Conservation (phyloP, 2,888 invertebrate species). For the Drosophila neonasuta region DNA sequence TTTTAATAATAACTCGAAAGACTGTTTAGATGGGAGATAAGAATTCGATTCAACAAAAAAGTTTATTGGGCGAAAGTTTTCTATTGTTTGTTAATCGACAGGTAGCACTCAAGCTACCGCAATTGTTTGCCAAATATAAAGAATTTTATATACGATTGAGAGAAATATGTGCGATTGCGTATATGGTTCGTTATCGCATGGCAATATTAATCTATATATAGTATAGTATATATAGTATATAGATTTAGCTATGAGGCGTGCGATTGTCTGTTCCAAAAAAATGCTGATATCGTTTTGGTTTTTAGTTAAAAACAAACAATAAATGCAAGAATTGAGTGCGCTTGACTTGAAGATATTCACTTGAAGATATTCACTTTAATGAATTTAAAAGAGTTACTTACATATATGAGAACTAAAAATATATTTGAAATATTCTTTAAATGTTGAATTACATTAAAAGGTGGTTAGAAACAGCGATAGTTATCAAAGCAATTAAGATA, state of each 20-base stretch:
- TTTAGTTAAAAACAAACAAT: neutral
- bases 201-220: neutral
- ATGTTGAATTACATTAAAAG: too few relatives aligned
- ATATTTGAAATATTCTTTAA: too few relatives aligned
- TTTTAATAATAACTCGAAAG: neutral
- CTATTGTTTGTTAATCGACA: neutral
- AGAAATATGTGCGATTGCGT: neutral
- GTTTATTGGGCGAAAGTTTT: neutral
- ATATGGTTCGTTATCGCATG: neutral
- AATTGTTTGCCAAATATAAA: neutral
- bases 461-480: too few relatives aligned
- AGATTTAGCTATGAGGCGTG: neutral
- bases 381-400: too few relatives aligned
- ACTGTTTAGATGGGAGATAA: neutral
- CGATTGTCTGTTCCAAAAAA: neutral
- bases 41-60: neutral
- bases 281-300: neutral
- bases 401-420: too few relatives aligned
- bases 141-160: neutral
- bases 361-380: too few relatives aligned
- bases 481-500: too few relatives aligned
- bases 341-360: neutral
- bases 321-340: neutral
- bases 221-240: neutral
- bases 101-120: neutral